Base-by-base conservation (phyloP, 1,140 invertebrate species). In the Polypedilum pembai region DNA sequence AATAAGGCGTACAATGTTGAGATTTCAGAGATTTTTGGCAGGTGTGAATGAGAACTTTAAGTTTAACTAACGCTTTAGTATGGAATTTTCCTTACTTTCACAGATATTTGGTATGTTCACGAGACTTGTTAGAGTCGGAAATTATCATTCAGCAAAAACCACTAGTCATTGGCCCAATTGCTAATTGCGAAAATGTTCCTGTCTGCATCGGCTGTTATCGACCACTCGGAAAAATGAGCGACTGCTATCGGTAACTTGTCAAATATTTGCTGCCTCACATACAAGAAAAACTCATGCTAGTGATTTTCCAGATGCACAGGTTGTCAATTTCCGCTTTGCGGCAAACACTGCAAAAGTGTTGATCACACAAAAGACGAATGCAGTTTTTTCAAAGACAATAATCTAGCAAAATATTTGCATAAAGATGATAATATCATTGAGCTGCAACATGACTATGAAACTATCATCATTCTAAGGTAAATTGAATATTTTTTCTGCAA, bases 141-240 rank as follows among this genome's bases (percentile, higher is more conserved):
- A 78, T 89, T 20, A 87, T 92, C 41, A 83, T 91, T 40, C 82
- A 82, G 20, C 88, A 89, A 77, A 82, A 85, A 4, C 88, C 91
- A 0, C 77, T 92, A 40, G 88, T 88, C 1, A 86, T 90, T 1
- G 90, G 90, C 0, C 90, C 90, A 0, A 89, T 88, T 78, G 84
- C 87, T 18, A 69, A 69, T 69, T 69, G 17, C 20, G 87, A 85
- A 41, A 87, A 87, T 21, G 83, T 83, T 17, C 84, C 90, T 3
- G 85, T 90, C 56, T 92, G 91, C 77, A 82, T 92, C 0, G 88
- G 87, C 3, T 92, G 91, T 80, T 91, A 91, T 79, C 72, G 77
- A 86, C 1, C 83, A 84, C 12, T 80, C 83, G 56, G 76, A 17
- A 40, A n/a, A 20, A 40, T 24, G 10, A 74, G 18, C 15, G 20